These are phyloP conservation scores for Zaprionus gabonicus DNA, from an alignment of 1,140 invertebrate species.

Conservation along the genomic window DNA sequence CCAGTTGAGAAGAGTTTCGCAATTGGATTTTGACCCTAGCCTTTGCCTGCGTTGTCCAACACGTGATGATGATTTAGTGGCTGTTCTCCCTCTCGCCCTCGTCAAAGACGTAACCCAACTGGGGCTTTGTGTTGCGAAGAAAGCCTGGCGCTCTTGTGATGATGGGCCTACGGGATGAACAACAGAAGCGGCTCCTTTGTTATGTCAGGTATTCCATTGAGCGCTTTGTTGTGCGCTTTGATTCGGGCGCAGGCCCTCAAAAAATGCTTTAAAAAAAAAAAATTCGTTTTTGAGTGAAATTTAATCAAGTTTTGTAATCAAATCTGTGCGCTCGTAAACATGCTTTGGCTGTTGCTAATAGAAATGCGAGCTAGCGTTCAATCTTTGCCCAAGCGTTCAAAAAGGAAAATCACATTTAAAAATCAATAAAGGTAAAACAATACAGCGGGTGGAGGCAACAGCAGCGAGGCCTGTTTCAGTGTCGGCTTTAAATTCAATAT, in stretches of 20 bases:
- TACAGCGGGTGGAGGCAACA: not conserved
- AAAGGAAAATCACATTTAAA: slow-evolving; percentile 74
- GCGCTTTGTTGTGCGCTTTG: slow-evolving; percentile 37
- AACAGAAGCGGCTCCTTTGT: slow-evolving; percentile 28
- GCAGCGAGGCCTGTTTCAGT: slow-evolving; percentile 1
- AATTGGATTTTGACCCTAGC: slow-evolving; percentile 24
- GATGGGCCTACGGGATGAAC: slow-evolving; percentile 5
- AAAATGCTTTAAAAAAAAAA: slow-evolving; percentile 35
- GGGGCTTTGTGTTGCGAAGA: slow-evolving; percentile 3
- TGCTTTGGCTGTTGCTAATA: slow-evolving; percentile 44
- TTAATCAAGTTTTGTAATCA: slow-evolving; percentile 77
- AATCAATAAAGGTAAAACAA: slow-evolving; percentile 81
- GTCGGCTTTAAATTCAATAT: slow-evolving; percentile 76
- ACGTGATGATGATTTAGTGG: not conserved
- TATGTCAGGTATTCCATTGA: slow-evolving; percentile 40
- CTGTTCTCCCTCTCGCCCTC: not conserved
- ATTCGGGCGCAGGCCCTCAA: slow-evolving; percentile 8
- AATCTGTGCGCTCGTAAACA: slow-evolving; percentile 55
- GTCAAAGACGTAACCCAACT: slow-evolving; percentile 5
- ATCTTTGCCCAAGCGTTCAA: slow-evolving; percentile 12
- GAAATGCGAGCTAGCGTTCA: slow-evolving; percentile 59
- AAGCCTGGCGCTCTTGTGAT: slow-evolving; percentile 13
- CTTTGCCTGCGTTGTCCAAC: not conserved
- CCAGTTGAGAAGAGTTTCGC: slow-evolving; percentile 9
- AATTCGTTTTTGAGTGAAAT: slow-evolving; percentile 54